Evolutionary conservation across 2,888 invertebrate genomes (phyloP).

Genomic region (Eupithecia pulchellata): DNA sequence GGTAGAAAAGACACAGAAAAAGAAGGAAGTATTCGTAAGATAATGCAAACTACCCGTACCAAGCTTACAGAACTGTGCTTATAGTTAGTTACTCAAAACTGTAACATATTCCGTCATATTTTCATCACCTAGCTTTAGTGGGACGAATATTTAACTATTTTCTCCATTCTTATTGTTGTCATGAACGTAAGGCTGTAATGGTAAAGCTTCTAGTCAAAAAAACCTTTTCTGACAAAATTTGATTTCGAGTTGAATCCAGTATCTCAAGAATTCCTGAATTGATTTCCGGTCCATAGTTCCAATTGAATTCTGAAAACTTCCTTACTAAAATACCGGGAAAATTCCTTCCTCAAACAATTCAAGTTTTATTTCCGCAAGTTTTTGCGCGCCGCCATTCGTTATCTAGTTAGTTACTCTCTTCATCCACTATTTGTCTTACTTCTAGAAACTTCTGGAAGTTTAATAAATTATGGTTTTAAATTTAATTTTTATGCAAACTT

Average conservation of each 20-base stretch:
- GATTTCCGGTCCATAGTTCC: constrained; percentile 5
- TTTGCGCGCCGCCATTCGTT: constrained; percentile 39
- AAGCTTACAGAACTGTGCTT: too few relatives aligned
- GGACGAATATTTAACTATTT: too few relatives aligned
- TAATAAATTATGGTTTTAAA: background rate
- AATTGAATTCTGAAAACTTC: constrained; percentile 9
- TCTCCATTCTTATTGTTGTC: too few relatives aligned
- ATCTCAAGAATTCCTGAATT: background rate
- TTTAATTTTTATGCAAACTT: background rate
- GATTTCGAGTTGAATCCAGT: background rate
- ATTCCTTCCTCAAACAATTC: constrained; percentile 18
- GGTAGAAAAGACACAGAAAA: too few relatives aligned
- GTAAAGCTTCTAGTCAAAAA: too few relatives aligned
- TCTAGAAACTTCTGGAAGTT: constrained; percentile 9
- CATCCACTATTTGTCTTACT: constrained; percentile 43
- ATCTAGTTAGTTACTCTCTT: constrained; percentile 46
- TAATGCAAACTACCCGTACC: too few relatives aligned
- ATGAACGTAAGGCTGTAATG: too few relatives aligned
- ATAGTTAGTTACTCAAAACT: too few relatives aligned
- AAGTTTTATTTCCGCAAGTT: constrained; percentile 34
- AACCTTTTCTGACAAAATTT: background rate
- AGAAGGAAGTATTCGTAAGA: too few relatives aligned
- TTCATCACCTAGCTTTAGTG: too few relatives aligned
- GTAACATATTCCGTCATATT: too few relatives aligned
- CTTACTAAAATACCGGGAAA: background rate